Conservation (phyloP, 2,113 vertebrate species). For the Dryoscopus gambensis region DNA sequence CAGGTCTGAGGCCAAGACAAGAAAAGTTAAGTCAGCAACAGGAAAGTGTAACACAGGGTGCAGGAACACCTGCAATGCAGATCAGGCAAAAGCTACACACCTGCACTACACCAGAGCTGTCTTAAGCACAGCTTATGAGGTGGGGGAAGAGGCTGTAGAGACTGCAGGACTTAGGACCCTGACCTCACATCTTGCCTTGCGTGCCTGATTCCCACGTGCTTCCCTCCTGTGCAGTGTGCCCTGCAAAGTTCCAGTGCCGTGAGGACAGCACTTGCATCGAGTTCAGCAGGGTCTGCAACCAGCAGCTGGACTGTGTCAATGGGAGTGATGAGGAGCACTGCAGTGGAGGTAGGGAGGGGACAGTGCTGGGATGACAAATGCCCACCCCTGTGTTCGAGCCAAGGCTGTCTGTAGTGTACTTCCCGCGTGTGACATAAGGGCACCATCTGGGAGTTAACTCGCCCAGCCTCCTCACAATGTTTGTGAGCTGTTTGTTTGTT, state of each 20-base stretch:
- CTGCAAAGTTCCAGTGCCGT: conserved; percentile 83
- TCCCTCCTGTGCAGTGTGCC: conserved; percentile 76
- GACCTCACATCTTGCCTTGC: neutral
- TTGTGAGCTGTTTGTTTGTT: neutral
- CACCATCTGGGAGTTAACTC: neutral
- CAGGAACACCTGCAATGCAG: neutral
- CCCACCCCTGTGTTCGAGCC: rapidly evolving
- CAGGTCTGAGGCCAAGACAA: neutral
- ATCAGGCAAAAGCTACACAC: neutral
- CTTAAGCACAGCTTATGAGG: neutral
- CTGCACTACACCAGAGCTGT: neutral
- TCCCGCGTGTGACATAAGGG: neutral
- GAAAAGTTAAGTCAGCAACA: neutral
- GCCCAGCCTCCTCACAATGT: neutral
- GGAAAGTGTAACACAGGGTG: neutral
- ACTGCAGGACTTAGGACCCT: neutral
- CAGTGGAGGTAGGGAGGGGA: conserved; percentile 71
- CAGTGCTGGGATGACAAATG: neutral
- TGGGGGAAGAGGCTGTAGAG: neutral
- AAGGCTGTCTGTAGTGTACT: neutral
- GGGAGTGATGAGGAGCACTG: conserved; percentile 85
- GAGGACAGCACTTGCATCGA: conserved; percentile 86
- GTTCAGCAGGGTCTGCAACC: conserved; percentile 83
- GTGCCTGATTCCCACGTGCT: neutral
- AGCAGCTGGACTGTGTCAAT: conserved; percentile 78